Evolutionary conservation across 2,797 vertebrate genomes (phyloP).

Genomic region (Acipenser oxyrinchus): DNA sequence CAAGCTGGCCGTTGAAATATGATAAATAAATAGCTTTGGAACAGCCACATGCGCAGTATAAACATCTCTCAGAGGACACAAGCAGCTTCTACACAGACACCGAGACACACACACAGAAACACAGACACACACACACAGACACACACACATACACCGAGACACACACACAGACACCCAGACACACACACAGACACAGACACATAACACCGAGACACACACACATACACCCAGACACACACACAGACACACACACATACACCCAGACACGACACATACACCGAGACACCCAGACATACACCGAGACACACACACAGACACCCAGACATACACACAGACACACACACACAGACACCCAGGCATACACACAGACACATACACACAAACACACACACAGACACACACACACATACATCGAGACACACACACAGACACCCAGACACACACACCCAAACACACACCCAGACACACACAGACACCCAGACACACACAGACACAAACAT

Average conservation of each 20-base stretch:
- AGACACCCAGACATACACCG: too few relatives aligned
- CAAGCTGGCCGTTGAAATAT: too few relatives aligned
- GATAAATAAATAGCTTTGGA: too few relatives aligned
- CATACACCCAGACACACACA: too few relatives aligned
- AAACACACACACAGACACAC: slow-evolving; percentile 35
- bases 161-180: neutral
- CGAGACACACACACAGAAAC: slow-evolving; percentile 1
- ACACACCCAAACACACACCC: neutral
- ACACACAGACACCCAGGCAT: neutral
- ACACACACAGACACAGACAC: slow-evolving; percentile 25
- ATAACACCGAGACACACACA: neutral
- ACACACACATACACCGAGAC: too few relatives aligned
- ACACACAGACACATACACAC: slow-evolving; percentile 49
- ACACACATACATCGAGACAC: slow-evolving; percentile 22
- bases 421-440: slow-evolving; percentile 1
- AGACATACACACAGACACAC: neutral
- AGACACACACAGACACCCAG: too few relatives aligned
- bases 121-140: slow-evolving; percentile 7
- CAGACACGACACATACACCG: too few relatives aligned
- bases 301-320: too few relatives aligned
- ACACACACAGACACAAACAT: too few relatives aligned
- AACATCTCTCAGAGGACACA: neutral
- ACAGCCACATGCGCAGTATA: too few relatives aligned
- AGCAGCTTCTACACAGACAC: neutral
- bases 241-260: too few relatives aligned